phyloP scores from a whole-genome alignment of 1,140 invertebrate species.

The Euschistus heros region DNA sequence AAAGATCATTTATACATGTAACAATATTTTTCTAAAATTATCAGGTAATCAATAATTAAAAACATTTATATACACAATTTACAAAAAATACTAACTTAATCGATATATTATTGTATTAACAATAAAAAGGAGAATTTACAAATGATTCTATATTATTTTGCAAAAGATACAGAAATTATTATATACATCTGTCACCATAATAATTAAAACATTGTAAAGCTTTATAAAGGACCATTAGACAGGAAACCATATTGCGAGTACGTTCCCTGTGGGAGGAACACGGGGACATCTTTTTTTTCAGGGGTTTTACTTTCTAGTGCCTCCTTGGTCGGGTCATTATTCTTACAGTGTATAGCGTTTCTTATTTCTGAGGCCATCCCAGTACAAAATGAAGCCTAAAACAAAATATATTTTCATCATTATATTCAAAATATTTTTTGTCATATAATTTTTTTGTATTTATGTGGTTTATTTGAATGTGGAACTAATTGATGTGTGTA shows the following conservation, averaged over 20 bases:
- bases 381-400: conserved; percentile 51
- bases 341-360: conserved; percentile 52
- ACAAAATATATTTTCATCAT: conserved; percentile 21
- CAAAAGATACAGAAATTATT: too few relatives aligned
- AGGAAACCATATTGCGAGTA: conserved; percentile 51
- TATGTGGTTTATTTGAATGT: too few relatives aligned
- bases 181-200: too few relatives aligned
- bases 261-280: conserved; percentile 38
- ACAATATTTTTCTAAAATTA: background rate
- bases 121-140: too few relatives aligned
- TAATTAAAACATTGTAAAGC: background rate
- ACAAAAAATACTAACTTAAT: too few relatives aligned
- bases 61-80: background rate
- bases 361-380: conserved; percentile 58
- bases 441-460: too few relatives aligned
- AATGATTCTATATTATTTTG: too few relatives aligned
- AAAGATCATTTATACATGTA: background rate
- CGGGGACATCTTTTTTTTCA: conserved; percentile 31
- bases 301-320: conserved; percentile 32
- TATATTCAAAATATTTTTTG: conserved; percentile 2
- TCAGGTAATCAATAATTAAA: background rate
- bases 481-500: too few relatives aligned
- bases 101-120: too few relatives aligned
- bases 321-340: conserved; percentile 41
- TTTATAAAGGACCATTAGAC: conserved; percentile 35